Base-by-base conservation (phyloP, 1,140 invertebrate species). In the Pygmarrhopalites habei region DNA sequence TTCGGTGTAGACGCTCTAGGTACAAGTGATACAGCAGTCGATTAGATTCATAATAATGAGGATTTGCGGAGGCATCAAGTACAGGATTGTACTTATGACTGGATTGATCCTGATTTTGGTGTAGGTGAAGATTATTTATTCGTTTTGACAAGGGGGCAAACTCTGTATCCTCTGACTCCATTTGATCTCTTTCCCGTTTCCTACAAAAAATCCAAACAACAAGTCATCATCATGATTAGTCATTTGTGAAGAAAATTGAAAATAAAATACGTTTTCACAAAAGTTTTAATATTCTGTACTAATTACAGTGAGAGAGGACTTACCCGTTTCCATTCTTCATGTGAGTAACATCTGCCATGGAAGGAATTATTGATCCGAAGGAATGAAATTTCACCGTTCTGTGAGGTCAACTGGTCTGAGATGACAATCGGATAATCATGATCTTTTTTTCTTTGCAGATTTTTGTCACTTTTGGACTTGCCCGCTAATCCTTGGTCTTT, bases 91-190 rank as follows among this genome's bases (percentile, higher is more conserved):
- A 66, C 21, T 60, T 19, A 21, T 49, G 19, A 49, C 19, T 49
- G 23, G 46, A 19, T 15, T 49, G 46, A 49, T 21, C 19, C 7
- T 49, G 46, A 19, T 55, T 55, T 55, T 55, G 51, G 29, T 55
- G 47, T 28, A 68, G 41, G 30, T 68, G 66, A 32, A 68, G 49
- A 28, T 68, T 68, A 35, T 68, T 68, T 17, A 68, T 68, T 28
- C 66, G 21, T 62, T 68, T 68, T 0, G 66, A 68, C n/a, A 68
- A 52, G 15, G 66, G 66, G 47, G 59, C 59, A 25, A 68, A 65
- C 19, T 68, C 66, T n/a, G 51, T n/a, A 46, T 68, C 66, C 43
- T 68, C 63, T 5, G 29, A 10, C 4, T 65, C 66, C 17, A 55
- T 28, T 23, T 63, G 43, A 44, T 43, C 29, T 19, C 63, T 25